Base-by-base conservation (phyloP, 1,140 invertebrate species). In the Drosophila triauraria region DNA sequence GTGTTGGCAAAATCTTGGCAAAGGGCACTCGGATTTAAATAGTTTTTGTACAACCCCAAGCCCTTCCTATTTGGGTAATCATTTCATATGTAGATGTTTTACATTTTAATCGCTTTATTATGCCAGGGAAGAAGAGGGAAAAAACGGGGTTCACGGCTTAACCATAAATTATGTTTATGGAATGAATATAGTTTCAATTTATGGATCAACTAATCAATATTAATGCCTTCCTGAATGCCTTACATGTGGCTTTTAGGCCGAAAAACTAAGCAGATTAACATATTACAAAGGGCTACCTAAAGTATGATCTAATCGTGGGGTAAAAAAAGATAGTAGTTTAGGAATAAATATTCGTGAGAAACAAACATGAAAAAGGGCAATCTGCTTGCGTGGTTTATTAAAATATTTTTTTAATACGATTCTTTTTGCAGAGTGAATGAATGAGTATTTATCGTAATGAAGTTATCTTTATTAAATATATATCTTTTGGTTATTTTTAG, bases 91-190 rank as follows among this genome's bases (percentile, higher is more conserved):
- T 51, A 78, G 70, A 78, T 78, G 35, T 62, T 38, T 62, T 70
- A 81, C 54, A 69, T 80, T 80, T 75, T 80, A 80, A 80, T 80
- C 78, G 78, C 15, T 69, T 75, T 40, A 75, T 80, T 80, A 80
- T 75, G 51, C 78, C 23, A 25, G 35, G 38, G 47, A 56, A 38
- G 7, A 15, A 53, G 35, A 30, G 12, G 7, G 20, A 12, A 38
- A 30, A 51, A 53, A 54, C 38, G 61, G 68, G 77, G 51, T 48
- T 47, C 25, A 43, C 38, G 35, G 40, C 30, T 43, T 57, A 58
- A 47, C 30, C 42, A 62, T 75, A 57, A 51, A 53, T 68, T 75
- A 74, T 61, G 61, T 47, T 74, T 67, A 74, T 79, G 61, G 61
- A 44, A 72, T 54, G 40, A 58, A 40, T 59, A 56, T 50, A 56